Evolutionary conservation across 30 jellyfish, hydroid and myxozoan genomes (phyloP).

Genomic region (Aurelia coerulea): DNA sequence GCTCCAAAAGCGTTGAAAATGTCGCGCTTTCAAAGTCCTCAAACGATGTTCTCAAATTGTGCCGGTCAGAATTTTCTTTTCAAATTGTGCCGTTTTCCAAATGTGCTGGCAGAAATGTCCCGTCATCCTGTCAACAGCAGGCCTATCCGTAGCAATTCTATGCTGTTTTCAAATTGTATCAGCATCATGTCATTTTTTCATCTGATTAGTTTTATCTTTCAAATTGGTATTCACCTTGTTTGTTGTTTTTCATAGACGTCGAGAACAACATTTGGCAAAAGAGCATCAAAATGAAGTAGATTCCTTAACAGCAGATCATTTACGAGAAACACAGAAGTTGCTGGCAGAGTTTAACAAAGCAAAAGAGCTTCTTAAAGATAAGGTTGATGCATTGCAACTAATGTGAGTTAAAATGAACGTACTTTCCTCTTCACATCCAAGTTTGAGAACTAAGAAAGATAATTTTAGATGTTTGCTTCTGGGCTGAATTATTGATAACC

Average conservation of each 20-base stretch:
- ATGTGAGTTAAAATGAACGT: conserved; percentile 26
- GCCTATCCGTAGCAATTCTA: no score
- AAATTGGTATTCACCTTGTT: no score
- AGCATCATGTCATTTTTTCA: no score
- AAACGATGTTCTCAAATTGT: no score
- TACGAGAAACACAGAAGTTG: conserved; percentile 69
- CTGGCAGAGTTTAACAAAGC: conserved; percentile 67
- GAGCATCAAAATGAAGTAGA: conserved; percentile 76
- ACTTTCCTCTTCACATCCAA: not conserved
- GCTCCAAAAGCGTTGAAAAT: no score
- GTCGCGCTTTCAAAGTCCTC: no score
- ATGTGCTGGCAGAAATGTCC: no score
- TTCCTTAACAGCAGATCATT: conserved; percentile 72
- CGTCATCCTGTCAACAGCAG: no score
- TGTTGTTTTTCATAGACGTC: conserved; percentile 35
- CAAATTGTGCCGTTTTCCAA: no score
- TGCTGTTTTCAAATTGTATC: no score
- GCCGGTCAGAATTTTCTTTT: no score
- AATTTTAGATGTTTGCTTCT: not conserved
- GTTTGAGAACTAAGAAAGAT: not conserved
- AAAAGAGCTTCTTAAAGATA: conserved; percentile 62
- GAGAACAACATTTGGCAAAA: conserved; percentile 78
- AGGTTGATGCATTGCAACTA: conserved; percentile 66
- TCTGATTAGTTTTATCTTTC: no score
- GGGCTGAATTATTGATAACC: not conserved